Conservation (phyloP, 2,888 invertebrate species). For the Desoria tigrina region DNA sequence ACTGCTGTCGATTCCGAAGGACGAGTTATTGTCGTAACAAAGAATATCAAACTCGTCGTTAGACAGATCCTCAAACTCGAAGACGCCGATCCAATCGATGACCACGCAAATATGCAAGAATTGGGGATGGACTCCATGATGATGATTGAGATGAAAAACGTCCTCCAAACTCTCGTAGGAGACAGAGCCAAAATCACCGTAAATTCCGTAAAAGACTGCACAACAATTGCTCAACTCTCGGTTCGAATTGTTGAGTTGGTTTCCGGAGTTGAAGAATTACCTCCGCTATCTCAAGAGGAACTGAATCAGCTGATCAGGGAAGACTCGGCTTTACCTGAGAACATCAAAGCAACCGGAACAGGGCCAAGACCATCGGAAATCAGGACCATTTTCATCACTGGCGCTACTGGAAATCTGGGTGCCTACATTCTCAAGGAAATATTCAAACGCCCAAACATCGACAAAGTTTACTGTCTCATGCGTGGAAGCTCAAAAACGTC, state of each 20-base stretch:
- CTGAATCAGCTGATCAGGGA: slow-evolving; percentile 18
- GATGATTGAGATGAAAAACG: slow-evolving; percentile 37
- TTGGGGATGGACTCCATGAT: slow-evolving; percentile 37
- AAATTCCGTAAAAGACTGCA: slow-evolving; percentile 28
- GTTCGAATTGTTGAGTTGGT: too few relatives aligned
- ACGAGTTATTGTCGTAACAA: slow-evolving; percentile 11
- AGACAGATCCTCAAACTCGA: slow-evolving; percentile 31
- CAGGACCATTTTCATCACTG: slow-evolving; percentile 25
- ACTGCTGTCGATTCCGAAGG: slow-evolving; percentile 3
- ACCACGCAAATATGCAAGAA: slow-evolving; percentile 20
- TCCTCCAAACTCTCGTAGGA: slow-evolving; percentile 32
- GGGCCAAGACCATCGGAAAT: slow-evolving; percentile 1
- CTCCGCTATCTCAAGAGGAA: slow-evolving; percentile 25
- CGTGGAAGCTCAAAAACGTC: neutral
- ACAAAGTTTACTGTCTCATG: slow-evolving; percentile 26
- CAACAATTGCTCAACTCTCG: slow-evolving; percentile 12
- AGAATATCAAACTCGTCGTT: slow-evolving; percentile 14
- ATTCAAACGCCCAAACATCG: neutral
- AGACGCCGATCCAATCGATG: slow-evolving; percentile 31
- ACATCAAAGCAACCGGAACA: slow-evolving; percentile 1
- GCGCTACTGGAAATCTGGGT: slow-evolving; percentile 30
- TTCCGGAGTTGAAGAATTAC: too few relatives aligned
- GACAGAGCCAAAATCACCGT: slow-evolving; percentile 18
- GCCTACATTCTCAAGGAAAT: slow-evolving; percentile 29
- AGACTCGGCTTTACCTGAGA: slow-evolving; percentile 27